Conservation (phyloP, 2,888 invertebrate species). For the Hypsopygia costalis region DNA sequence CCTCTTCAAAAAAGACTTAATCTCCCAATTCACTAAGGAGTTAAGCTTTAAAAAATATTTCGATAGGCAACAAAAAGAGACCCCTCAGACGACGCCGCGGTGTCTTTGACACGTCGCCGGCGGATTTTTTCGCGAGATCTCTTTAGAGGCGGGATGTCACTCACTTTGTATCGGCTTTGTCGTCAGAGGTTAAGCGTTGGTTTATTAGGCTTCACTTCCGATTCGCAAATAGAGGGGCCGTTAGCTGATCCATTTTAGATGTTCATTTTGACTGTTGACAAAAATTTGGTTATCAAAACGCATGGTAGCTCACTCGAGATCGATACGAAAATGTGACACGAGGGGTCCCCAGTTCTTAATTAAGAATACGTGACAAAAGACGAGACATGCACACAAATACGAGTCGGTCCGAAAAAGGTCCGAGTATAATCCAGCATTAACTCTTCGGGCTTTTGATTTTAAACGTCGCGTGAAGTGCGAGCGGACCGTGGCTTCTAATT, state of each 20-base stretch:
- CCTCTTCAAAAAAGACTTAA: slow-evolving; percentile 82
- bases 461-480: slow-evolving; percentile 73
- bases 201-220: slow-evolving; percentile 77
- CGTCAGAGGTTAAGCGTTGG: slow-evolving; percentile 75
- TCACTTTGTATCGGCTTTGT: slow-evolving; percentile 79
- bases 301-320: slow-evolving; percentile 53
- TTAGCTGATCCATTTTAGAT: slow-evolving; percentile 51
- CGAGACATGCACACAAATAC: slow-evolving; percentile 75
- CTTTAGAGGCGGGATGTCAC: slow-evolving; percentile 74
- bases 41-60: slow-evolving; percentile 80
- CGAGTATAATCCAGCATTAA: slow-evolving; percentile 60
- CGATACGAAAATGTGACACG: slow-evolving; percentile 72
- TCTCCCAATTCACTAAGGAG: slow-evolving; percentile 81
- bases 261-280: slow-evolving; percentile 22
- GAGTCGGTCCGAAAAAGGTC: slow-evolving; percentile 71
- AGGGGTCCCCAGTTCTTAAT: slow-evolving; percentile 73
- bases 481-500: slow-evolving; percentile 68
- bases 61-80: slow-evolving; percentile 75
- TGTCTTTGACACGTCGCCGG: slow-evolving; percentile 79
- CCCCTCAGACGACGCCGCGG: slow-evolving; percentile 66
- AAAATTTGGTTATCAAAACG: slow-evolving; percentile 23
- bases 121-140: slow-evolving; percentile 75
- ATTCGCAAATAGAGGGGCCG: slow-evolving; percentile 68
- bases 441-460: slow-evolving; percentile 80
- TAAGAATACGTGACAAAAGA: slow-evolving; percentile 82